Evolutionary conservation across 1,140 invertebrate species (phyloP).

Genomic region (Lordiphosa clarofinis): DNA sequence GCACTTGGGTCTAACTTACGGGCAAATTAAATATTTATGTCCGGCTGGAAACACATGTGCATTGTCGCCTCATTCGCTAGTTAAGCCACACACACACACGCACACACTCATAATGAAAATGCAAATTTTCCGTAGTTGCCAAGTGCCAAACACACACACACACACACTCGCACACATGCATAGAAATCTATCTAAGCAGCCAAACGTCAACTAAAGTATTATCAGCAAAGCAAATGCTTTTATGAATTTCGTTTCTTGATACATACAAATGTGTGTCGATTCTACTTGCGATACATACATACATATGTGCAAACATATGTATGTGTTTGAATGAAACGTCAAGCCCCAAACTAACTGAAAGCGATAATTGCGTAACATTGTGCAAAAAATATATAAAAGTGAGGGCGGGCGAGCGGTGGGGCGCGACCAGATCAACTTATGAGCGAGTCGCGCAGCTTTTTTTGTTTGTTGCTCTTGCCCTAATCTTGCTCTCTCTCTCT

Average conservation of each 20-base stretch:
- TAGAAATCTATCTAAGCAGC: slow-evolving; percentile 5
- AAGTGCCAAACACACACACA: slow-evolving; percentile 27
- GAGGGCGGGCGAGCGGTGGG: slow-evolving; percentile 16
- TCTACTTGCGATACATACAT: no score
- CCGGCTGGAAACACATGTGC: no score
- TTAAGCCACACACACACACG: neutral
- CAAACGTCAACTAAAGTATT: slow-evolving; percentile 11
- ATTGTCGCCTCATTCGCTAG: neutral
- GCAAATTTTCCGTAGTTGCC: slow-evolving; percentile 47
- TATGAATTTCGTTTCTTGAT: no score
- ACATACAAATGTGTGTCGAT: no score
- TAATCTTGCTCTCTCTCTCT: slow-evolving; percentile 17
- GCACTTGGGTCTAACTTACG: no score
- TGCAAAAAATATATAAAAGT: slow-evolving; percentile 42
- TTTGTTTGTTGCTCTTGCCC: slow-evolving; percentile 60
- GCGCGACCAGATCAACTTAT: slow-evolving; percentile 17
- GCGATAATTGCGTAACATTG: slow-evolving; percentile 65
- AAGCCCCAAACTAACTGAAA: slow-evolving; percentile 25
- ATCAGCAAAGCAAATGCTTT: slow-evolving; percentile 27
- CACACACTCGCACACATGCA: slow-evolving; percentile 1
- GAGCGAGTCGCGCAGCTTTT: slow-evolving; percentile 34
- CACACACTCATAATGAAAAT: slow-evolving; percentile 50
- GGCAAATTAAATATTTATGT: no score
- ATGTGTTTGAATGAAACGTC: neutral
- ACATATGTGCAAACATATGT: neutral